Evolutionary conservation across 2,113 vertebrate genomes (phyloP).

Genomic region (Vimba vimba): DNA sequence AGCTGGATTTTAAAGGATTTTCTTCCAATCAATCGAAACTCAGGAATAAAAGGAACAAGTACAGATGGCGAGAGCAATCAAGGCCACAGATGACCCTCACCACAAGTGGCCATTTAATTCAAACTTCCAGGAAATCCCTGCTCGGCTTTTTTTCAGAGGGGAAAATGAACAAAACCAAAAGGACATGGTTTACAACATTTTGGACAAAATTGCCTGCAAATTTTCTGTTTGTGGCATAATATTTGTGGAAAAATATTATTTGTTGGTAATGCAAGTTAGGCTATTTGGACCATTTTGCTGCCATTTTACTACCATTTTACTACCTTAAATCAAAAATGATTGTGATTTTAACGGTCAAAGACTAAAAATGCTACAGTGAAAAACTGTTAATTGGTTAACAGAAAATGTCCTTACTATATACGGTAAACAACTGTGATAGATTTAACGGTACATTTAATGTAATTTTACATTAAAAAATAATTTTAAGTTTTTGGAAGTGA

Average conservation of each 20-base stretch:
- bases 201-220: background rate
- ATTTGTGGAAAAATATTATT: background rate
- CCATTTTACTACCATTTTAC: background rate
- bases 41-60: constrained; percentile 56
- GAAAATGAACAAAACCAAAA: background rate
- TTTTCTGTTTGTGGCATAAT: background rate
- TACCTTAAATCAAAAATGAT: background rate
- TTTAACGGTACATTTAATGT: too few species aligned
- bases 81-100: constrained; percentile 33
- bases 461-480: too few species aligned
- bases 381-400: too few species aligned
- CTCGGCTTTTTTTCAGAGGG: background rate
- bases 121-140: constrained; percentile 25
- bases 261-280: background rate
- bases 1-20: constrained; percentile 62
- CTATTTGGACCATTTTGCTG: background rate
- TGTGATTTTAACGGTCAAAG: too few species aligned
- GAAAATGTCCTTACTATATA: too few species aligned
- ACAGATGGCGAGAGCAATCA: constrained; percentile 53
- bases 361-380: too few species aligned
- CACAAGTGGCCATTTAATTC: constrained; percentile 44
- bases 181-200: background rate
- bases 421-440: too few species aligned
- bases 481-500: too few species aligned
- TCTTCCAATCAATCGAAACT: constrained; percentile 57